These are phyloP conservation scores for Vireo altiloquus DNA, from an alignment of 2,113 vertebrate species.

Conservation along the genomic window DNA sequence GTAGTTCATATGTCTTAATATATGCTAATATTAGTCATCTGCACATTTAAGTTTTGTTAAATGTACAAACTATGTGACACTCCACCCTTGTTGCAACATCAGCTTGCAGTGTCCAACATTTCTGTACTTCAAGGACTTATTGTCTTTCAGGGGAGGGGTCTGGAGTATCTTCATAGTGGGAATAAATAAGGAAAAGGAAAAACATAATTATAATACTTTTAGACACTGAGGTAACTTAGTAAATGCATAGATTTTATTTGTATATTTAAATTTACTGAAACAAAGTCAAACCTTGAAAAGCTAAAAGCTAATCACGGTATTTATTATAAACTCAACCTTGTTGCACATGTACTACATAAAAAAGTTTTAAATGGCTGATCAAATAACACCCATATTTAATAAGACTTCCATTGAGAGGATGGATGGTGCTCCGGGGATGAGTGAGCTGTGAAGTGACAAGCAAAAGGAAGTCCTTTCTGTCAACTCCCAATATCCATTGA, in stretches of 20 bases:
- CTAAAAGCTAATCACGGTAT: neutral
- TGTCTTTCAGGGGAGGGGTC: neutral
- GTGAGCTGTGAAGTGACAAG: neutral
- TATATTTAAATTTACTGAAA: neutral
- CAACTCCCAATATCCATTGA: neutral
- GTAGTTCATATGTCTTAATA: neutral
- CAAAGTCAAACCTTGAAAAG: neutral
- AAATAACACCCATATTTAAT: neutral
- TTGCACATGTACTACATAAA: neutral
- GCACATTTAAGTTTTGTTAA: slow-evolving; percentile 14
- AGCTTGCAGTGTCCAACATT: neutral
- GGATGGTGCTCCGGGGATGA: neutral
- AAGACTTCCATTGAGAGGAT: neutral
- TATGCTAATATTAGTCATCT: slow-evolving; percentile 9
- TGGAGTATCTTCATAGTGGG: neutral
- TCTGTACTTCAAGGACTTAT: neutral
- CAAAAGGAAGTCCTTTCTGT: neutral
- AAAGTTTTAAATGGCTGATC: neutral
- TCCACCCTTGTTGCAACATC: slow-evolving; percentile 31
- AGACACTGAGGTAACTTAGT: neutral
- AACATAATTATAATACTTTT: neutral
- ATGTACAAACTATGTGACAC: neutral
- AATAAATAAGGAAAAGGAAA: neutral
- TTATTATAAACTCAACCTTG: neutral
- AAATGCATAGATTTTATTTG: neutral